Evolutionary conservation across 1,140 invertebrate species (phyloP).

Genomic region (Procambarus virginalis): DNA sequence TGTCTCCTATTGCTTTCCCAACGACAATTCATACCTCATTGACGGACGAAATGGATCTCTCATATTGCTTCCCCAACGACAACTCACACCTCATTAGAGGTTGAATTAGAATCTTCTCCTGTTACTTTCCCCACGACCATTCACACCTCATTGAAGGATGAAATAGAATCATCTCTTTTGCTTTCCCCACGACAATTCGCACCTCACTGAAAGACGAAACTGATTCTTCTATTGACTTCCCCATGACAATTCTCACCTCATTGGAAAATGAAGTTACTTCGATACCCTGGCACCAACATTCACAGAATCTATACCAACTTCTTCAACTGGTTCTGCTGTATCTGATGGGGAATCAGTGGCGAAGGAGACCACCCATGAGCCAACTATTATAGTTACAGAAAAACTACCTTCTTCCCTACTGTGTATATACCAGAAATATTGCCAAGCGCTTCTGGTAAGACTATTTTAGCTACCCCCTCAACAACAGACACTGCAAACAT

Average conservation of each 20-base stretch:
- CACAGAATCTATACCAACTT: conserved; percentile 7
- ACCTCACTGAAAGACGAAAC: no score
- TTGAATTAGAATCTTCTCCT: no score
- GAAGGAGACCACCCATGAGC: conserved; percentile 13
- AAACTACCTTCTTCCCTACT: conserved; percentile 19
- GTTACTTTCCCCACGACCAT: background rate
- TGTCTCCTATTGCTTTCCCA: conserved; percentile 18
- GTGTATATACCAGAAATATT: conserved; percentile 27
- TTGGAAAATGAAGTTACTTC: background rate
- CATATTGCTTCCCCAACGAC: no score
- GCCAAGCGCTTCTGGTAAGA: conserved; percentile 8
- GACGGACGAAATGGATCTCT: background rate
- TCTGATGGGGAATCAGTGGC: conserved; percentile 4
- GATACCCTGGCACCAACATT: background rate
- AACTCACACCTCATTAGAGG: no score
- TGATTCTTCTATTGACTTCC: no score
- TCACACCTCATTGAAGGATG: background rate
- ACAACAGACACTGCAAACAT: background rate
- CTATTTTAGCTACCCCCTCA: background rate
- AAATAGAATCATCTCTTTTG: background rate
- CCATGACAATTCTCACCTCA: background rate
- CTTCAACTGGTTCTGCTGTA: background rate
- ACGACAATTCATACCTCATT: conserved; percentile 2
- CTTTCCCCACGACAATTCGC: no score
- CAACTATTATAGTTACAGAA: conserved; percentile 39